Evolutionary conservation across 2,113 vertebrate genomes (phyloP).

Genomic region (Pelecanoides urinatrix): DNA sequence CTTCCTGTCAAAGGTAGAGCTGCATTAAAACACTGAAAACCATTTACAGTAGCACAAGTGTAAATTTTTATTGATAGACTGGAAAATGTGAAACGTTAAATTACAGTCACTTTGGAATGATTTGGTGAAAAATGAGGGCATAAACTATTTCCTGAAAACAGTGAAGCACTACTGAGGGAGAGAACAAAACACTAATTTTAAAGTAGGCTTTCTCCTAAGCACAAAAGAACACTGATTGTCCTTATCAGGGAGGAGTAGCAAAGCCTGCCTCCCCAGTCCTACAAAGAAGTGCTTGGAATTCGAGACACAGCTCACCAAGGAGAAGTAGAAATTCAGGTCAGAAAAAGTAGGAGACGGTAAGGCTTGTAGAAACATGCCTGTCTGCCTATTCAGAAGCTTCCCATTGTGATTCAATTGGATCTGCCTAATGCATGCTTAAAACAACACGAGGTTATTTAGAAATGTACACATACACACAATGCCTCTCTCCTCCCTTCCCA

Average conservation of each 20-base stretch:
- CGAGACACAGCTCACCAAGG: neutral
- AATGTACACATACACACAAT: neutral
- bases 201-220: neutral
- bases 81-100: neutral
- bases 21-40: neutral
- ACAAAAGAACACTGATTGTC: neutral
- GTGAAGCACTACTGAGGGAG: neutral
- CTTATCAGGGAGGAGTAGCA: constrained; percentile 30
- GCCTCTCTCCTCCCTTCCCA: neutral
- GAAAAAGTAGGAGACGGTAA: neutral
- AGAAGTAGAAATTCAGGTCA: constrained; percentile 43
- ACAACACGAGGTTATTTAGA: neutral
- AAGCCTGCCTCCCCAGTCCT: neutral
- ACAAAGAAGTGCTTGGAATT: constrained; percentile 9
- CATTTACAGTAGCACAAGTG: neutral
- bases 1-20: neutral
- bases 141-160: neutral
- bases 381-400: neutral
- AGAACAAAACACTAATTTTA: neutral
- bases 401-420: neutral
- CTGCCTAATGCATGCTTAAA: neutral
- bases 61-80: neutral
- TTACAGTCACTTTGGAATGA: neutral
- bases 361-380: constrained; percentile 4
- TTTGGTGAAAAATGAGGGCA: neutral